Base-by-base conservation (phyloP, 2,888 invertebrate genomes). In the Ptilodon capucinus region DNA sequence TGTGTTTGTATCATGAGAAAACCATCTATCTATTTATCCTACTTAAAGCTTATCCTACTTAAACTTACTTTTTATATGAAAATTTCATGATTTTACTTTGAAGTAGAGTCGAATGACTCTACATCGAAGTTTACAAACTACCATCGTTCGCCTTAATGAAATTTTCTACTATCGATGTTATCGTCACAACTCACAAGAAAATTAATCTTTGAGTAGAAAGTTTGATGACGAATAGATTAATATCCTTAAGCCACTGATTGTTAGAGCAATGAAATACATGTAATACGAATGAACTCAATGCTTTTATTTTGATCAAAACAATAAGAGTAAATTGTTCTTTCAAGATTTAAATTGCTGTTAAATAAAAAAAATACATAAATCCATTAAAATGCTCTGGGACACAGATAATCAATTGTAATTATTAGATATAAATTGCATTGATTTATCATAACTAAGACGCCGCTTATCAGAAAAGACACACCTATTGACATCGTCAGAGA, bases 291-390 rank as follows among this genome's bases (percentile, higher is more conserved):
- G 32, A 54, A 53, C 25, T 19, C 21, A 36, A 42, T 42, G 42
- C 40, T 48, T 49, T 42, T 21, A 48, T 50, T 46, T 43, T 35
- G 40, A 40, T 48, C 36, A 38, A 46, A 47, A 54, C 42, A 48
- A 36, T 46, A 5, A 46, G 34, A 41, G 23, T 13, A 14, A 40
- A 32, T 40, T 11, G 2, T 16, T 28, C 39, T 40, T 30, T 28
- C 18, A 17, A 0, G 19, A 21, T 40, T 44, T 40, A 40, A 19
- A 14, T 23, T 39, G 30, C 46, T 42, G 4, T 13, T 19, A 48
- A 45, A 18, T 30, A 30, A 30, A 30, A 23, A 2, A 23, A 23
- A 7, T 23, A 23, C 1, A n/a, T n/a, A n/a, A n/a, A n/a, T n/a
- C n/a, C n/a, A n/a, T n/a, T n/a, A n/a, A n/a, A n/a, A n/a, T n/a